Evolutionary conservation across 53 echinoderm and acorn worm genomes (phyloP).

Genomic region (Paelopatides confundens): DNA sequence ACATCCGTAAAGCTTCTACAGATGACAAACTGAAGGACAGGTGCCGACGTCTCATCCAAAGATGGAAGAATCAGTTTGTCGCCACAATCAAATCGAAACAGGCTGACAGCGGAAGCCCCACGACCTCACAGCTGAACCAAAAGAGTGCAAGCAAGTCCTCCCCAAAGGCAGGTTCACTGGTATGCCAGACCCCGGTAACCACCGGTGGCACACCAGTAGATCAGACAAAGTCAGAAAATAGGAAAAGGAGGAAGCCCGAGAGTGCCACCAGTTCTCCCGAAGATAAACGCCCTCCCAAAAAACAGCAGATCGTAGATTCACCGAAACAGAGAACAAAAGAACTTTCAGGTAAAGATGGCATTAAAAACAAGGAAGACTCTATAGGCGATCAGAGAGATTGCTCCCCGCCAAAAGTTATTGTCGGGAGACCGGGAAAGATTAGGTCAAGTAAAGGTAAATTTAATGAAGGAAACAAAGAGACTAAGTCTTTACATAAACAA

Average conservation of each 20-base stretch:
- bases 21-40: conserved; percentile 73
- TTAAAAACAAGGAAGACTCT: not conserved
- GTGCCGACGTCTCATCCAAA: conserved; percentile 81
- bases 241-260: conserved; percentile 82
- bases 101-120: conserved; percentile 35
- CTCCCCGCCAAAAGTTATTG: not conserved
- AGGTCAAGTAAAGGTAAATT: not conserved
- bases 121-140: conserved; percentile 42
- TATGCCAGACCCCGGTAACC: conserved; percentile 45
- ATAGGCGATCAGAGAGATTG: not conserved
- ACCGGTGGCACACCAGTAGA: conserved; percentile 74
- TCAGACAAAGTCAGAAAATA: conserved; percentile 86
- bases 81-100: conserved; percentile 51
- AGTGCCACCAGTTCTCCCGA: conserved; percentile 37
- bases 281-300: conserved; percentile 35
- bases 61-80: conserved; percentile 94
- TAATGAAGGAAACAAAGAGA: conserved; percentile 5
- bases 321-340: not conserved
- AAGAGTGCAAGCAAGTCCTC: conserved; percentile 19
- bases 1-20: conserved; percentile 87
- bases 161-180: conserved; percentile 10
- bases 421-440: not conserved
- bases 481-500: conserved; percentile 11
- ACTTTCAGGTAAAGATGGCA: not conserved
- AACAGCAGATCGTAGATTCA: not conserved